Conservation (phyloP, 1,140 invertebrate genomes). For the Anthonomus grandis region DNA sequence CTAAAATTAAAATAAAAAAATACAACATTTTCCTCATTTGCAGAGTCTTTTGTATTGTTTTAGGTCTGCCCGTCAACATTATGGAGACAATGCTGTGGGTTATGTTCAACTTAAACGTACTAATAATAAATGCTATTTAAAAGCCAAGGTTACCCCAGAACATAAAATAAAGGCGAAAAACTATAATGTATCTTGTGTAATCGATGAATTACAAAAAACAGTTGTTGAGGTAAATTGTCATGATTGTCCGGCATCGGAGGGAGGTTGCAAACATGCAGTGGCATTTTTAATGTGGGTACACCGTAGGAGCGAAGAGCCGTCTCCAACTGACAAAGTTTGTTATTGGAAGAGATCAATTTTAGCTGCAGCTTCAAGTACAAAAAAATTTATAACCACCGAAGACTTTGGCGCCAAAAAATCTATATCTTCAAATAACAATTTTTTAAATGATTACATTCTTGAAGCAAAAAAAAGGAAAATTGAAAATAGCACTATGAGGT, state of each 20-base stretch:
- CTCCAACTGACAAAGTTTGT: constrained; percentile 35
- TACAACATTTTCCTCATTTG: no score
- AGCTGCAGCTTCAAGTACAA: not conserved
- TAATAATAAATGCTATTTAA: constrained; percentile 30
- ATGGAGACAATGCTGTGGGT: constrained; percentile 35
- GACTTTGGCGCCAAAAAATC: constrained; percentile 11
- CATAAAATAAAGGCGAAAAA: constrained; percentile 34
- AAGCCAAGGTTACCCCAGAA: constrained; percentile 34
- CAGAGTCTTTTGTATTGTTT: constrained; percentile 8
- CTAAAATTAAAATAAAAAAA: no score
- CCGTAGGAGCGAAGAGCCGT: constrained; percentile 37
- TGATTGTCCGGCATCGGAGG: constrained; percentile 32
- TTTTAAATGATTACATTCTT: no score
- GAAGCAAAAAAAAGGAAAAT: no score
- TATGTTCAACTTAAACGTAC: constrained; percentile 35
- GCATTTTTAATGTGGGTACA: constrained; percentile 40
- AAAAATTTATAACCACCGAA: constrained; percentile 32
- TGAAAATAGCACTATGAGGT: no score
- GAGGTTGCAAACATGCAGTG: constrained; percentile 39
- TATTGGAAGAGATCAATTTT: constrained; percentile 44
- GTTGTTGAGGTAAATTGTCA: no score
- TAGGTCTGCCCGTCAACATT: constrained; percentile 8
- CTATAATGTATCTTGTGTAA: no score
- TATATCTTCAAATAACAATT: no score
- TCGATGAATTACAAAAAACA: no score